phyloP scores from a whole-genome alignment of 2,888 invertebrate genomes.

The Anthrax anthrax region DNA sequence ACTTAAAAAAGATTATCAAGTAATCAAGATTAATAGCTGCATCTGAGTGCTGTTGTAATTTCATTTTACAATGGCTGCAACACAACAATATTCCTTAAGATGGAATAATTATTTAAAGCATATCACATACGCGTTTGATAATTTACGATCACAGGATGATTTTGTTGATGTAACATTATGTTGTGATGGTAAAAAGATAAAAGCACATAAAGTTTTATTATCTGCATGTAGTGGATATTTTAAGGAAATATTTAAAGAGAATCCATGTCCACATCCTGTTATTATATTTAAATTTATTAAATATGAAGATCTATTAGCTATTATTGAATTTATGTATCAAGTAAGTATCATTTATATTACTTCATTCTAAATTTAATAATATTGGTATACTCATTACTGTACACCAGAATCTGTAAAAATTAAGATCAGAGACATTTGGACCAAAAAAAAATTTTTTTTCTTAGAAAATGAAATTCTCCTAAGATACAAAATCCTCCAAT shows the following conservation, averaged over 20 bases:
- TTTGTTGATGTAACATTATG: slow-evolving; percentile 75
- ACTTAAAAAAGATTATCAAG: too few species aligned
- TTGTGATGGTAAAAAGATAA: slow-evolving; percentile 70
- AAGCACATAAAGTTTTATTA: slow-evolving; percentile 71
- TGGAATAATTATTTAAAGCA: slow-evolving; percentile 76
- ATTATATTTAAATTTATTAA: slow-evolving; percentile 68
- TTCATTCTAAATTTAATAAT: too few species aligned
- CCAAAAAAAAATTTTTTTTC: too few species aligned
- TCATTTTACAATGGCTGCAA: slow-evolving; percentile 47
- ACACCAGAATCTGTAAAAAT: too few species aligned
- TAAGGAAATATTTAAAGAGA: slow-evolving; percentile 54
- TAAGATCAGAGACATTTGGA: too few species aligned
- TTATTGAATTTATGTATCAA: slow-evolving; percentile 68
- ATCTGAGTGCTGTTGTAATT: too few species aligned
- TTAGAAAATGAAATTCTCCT: too few species aligned
- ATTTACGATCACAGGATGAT: slow-evolving; percentile 50
- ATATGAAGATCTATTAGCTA: slow-evolving; percentile 60
- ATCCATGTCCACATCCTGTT: slow-evolving; percentile 66
- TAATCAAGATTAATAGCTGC: too few species aligned
- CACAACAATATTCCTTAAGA: slow-evolving; percentile 69
- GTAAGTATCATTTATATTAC: slow-evolving; percentile 15
- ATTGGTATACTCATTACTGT: neutral
- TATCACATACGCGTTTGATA: slow-evolving; percentile 66
- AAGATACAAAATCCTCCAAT: too few species aligned
- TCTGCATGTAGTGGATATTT: slow-evolving; percentile 77